phyloP scores from a whole-genome alignment of 2,888 invertebrate genomes.

The Trissolcus japonicus region DNA sequence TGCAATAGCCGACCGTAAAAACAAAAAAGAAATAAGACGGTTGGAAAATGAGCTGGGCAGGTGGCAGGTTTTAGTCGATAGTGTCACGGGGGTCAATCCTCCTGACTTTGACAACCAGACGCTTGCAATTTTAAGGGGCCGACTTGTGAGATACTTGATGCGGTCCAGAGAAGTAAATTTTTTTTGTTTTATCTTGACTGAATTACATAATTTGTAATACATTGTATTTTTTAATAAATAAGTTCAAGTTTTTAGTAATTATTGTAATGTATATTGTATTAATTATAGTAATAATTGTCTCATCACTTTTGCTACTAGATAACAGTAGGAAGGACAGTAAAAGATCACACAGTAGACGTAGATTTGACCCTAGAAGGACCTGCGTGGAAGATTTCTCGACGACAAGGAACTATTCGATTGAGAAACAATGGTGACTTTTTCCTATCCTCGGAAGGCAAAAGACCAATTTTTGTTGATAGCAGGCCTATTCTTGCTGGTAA shows the following conservation, averaged over 20 bases:
- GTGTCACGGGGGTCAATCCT: conserved; percentile 88
- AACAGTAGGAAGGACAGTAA: conserved; percentile 92
- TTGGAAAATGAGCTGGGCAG: conserved; percentile 92
- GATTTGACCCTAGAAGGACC: conserved; percentile 96
- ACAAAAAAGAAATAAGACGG: conserved; percentile 90
- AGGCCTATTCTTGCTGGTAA: conserved; percentile 91
- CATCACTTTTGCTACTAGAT: conserved; percentile 79
- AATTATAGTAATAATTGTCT: too few relatives aligned
- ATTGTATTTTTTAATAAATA: not conserved
- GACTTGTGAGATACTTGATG: conserved; percentile 95
- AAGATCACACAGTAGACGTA: conserved; percentile 93
- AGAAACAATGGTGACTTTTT: conserved; percentile 96
- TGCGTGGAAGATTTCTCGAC: conserved; percentile 93
- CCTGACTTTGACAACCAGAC: conserved; percentile 96
- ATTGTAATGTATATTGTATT: too few relatives aligned
- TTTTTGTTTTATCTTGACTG: conserved; percentile 2
- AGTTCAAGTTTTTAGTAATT: too few relatives aligned
- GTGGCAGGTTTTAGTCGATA: conserved; percentile 95
- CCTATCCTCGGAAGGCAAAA: conserved; percentile 94
- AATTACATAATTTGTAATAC: not conserved
- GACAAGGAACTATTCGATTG: conserved; percentile 93
- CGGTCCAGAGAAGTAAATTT: conserved; percentile 86
- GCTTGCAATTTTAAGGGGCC: conserved; percentile 92
- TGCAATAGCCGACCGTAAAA: conserved; percentile 84
- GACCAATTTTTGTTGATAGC: conserved; percentile 96